Evolutionary conservation across 2,888 invertebrate genomes (phyloP), one percentile per base, ranked within the genome.

Genomic region (Heliconius hortense): DNA sequence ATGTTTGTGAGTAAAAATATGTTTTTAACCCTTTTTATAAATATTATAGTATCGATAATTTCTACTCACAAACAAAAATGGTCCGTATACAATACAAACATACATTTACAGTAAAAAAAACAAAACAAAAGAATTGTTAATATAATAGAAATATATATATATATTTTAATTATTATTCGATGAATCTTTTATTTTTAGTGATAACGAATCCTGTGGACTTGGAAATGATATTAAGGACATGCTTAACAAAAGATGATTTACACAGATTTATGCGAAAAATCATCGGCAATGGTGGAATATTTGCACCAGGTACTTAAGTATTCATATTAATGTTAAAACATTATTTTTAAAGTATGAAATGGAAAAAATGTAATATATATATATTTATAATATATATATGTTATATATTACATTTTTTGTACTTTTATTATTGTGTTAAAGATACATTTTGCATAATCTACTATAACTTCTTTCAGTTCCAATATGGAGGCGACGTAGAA

Each of bases 401-500:
- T n/a, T n/a, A 43, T 18, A 21, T 21, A 48, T 48, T 0, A 8
- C 2, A 48, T 21, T 21, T 48, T 48, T 35, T 35, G 35, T 35
- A 10, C 2, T 35, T 35, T 15, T 2, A 26, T 26, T 60, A 15
- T 13, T 26, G 15, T 15, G 15, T 18, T 26, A 60, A 56, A 21
- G 7, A n/a, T n/a, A 35, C 24, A 15, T 7, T 21, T 48, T n/a
- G 24, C 4, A 31, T 31, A 31, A 43, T 43, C 11, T 43, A 43
- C 4, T 64, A n/a, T 66, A n/a, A 72, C 48, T 72, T 43, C 28
- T 76, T 77, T 59, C 80, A 94, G 93, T 93, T 63, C 60, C 90
- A 1, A 95, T 95, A 81, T 96, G 96, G 96, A 92, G 94, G 78
- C 87, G 88, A 4, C 91, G 96, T 26, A 89, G 96, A 8, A 96